Evolutionary conservation across 2,888 invertebrate genomes (phyloP), one percentile per base, ranked within the genome.

Genomic region (Teleiodes luculella): DNA sequence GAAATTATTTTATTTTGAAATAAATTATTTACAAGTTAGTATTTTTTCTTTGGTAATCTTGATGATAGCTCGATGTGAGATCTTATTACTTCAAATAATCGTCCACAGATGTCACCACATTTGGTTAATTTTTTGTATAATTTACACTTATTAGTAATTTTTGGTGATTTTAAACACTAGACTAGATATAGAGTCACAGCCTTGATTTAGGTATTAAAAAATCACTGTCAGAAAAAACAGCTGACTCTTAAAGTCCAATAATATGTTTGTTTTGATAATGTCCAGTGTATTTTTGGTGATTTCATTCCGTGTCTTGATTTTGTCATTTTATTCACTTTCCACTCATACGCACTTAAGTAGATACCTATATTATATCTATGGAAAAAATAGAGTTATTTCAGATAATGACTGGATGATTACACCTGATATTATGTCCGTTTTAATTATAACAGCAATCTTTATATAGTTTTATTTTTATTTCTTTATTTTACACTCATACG

Each of bases 171-270:
- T 33, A 4, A 24, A 24, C 33, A 33, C 28, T 13, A 2, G 43
- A 43, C 43, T 43, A 43, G 43, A 41, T 41, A 1, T 24, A 24
- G 24, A 43, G 14, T 14, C 28, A 28, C 52, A 43, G 20, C 28
- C 28, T 11, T 35, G 35, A 30, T 11, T 20, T 48, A 1, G 30
- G 24, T 14, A 28, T 33, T 37, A 48, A 33, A 7, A 24, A 52
- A 33, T 60, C 61, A 61, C 64, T 72, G 78, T 80, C 80, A 80
- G 65, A 79, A 78, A 66, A 74, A 66, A 58, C 66, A 65, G 51
- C 68, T 68, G 57, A 68, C 66, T 62, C 72, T 74, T 53, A 75
- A 69, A 58, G 75, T 81, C 78, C 77, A 77, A 57, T 73, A 65
- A 52, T 76, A 73, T 0, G 70, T 67, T 56, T 74, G 70, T 57